phyloP scores from a whole-genome alignment of 1,140 invertebrate species.

The Drosophila suzukii region DNA sequence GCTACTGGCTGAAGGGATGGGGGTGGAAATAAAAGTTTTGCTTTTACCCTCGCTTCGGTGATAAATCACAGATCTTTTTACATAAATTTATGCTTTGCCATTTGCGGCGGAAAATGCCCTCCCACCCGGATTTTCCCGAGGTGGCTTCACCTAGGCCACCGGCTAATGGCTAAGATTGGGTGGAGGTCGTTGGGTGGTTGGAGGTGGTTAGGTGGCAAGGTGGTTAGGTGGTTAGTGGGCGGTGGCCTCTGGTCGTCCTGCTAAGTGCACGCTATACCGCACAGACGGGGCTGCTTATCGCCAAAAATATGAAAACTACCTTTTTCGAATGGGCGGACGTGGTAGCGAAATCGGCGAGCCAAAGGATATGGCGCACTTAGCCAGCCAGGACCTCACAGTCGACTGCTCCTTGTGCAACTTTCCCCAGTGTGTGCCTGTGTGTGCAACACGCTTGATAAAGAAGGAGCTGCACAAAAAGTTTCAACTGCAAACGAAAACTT shows the following conservation, averaged over 20 bases:
- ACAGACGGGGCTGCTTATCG: conserved; percentile 61
- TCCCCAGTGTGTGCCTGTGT: background rate
- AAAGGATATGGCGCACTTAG: conserved; percentile 68
- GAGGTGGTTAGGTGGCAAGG: background rate
- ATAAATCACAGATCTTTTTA: conserved; percentile 83
- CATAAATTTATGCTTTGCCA: conserved; percentile 82
- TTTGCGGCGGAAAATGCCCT: conserved; percentile 62
- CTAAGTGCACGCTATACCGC: conserved; percentile 61
- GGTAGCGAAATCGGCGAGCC: conserved; percentile 13
- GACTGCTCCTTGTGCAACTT: conserved; percentile 33
- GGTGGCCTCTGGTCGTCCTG: conserved; percentile 28
- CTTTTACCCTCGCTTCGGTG: conserved; percentile 42
- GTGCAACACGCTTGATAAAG: conserved; percentile 70
- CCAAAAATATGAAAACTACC: conserved; percentile 81
- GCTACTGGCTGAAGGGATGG: conserved; percentile 13
- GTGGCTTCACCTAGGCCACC: conserved; percentile 35
- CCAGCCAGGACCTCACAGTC: conserved; percentile 39
- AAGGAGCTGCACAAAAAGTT: conserved; percentile 74
- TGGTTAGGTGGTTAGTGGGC: conserved; percentile 9
- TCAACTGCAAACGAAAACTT: conserved; percentile 80
- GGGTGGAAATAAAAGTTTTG: conserved; percentile 76
- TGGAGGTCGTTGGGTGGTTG: background rate
- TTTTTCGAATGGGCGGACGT: conserved; percentile 55
- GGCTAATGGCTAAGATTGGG: conserved; percentile 34
- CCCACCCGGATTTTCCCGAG: conserved; percentile 3